Evolutionary conservation across 2,797 vertebrate genomes (phyloP).

Genomic region (Onychomys arenicola): DNA sequence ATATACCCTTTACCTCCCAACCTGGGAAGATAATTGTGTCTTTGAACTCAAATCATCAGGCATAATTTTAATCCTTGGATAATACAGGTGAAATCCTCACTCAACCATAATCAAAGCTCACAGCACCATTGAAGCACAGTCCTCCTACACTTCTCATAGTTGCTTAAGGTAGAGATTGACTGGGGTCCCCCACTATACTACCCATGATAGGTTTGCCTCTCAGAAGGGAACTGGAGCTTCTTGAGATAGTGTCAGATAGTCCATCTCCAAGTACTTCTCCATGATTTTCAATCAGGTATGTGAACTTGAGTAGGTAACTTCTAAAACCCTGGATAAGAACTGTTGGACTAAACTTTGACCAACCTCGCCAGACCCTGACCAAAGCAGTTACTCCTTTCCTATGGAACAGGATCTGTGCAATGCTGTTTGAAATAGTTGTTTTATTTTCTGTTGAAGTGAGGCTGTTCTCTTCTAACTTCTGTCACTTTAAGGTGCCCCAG

Average conservation of each 20-base stretch:
- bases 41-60: background rate
- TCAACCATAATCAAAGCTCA: background rate
- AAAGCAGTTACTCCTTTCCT: background rate
- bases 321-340: background rate
- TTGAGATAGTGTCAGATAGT: background rate
- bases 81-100: background rate
- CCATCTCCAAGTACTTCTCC: background rate
- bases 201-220: background rate
- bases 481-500: background rate
- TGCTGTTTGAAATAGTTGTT: background rate
- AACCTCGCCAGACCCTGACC: background rate
- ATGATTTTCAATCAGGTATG: background rate
- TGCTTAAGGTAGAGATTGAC: background rate
- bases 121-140: background rate
- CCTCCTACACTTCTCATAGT: background rate
- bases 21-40: background rate
- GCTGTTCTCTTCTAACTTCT: background rate
- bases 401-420: background rate
- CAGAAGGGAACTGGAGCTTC: background rate
- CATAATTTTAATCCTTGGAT: background rate
- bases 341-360: background rate
- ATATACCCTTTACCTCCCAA: background rate
- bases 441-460: background rate
- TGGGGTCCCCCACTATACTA: background rate
- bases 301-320: background rate